Evolutionary conservation across 2,888 invertebrate genomes (phyloP), one percentile per base, ranked within the genome.

Genomic region (Synanthedon formicaeformis): DNA sequence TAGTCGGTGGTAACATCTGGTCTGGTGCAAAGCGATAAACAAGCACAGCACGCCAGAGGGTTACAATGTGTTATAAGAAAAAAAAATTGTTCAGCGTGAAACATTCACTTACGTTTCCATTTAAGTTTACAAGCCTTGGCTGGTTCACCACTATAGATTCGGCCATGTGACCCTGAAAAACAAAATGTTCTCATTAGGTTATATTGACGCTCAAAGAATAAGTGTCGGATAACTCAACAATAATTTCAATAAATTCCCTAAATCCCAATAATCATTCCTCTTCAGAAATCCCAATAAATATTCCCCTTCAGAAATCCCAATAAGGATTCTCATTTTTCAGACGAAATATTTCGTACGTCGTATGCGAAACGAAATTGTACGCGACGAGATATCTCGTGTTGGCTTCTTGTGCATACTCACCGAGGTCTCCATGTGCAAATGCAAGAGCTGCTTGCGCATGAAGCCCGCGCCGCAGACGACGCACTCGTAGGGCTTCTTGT

Each of bases 401-500:
- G 8, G 34, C 10, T n/a, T 6, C 11, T 1, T 6, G 18, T 6
- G 48, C 8, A 12, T 50, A 71, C 72, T 65, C 51, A 90, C 90
- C 71, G 88, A 90, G 3, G 89, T 75, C 71, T 92, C 91, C 93
- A 94, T 94, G 65, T 95, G 95, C 48, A 92, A 89, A 67, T 93
- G 91, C 0, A 96, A 88, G 54, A 92, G 81, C 3, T 94, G 94
- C 65, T 94, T 95, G 10, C 95, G 84, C 94, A 95, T 95, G 67
- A 93, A 96, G 0, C 94, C 95, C 61, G 92, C 90, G 3, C 93
- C 94, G 69, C 95, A 96, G 5, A 92, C 91, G 56, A 92, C 79
- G 68, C 95, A 96, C 75, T 94, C 94, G 76, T 94, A 96, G 0
- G 95, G 95, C 65, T 95, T 96, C 72, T 94, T 94, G 71, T 94